phyloP scores from a whole-genome alignment of 2,888 invertebrate genomes.

The Acanthococcus lagerstroemiae region DNA sequence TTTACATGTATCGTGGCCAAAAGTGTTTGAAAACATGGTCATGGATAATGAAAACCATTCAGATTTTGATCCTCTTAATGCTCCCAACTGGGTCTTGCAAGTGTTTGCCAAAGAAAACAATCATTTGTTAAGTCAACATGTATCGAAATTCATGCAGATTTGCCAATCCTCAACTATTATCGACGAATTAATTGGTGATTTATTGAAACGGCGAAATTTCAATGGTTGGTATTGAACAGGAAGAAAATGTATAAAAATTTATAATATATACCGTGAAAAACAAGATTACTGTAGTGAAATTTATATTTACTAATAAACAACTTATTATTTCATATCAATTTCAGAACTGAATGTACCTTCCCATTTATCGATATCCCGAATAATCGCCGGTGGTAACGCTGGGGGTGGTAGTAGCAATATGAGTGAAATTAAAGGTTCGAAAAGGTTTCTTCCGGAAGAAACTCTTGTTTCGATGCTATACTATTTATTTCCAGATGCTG shows the following conservation, averaged over 20 bases:
- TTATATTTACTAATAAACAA: neutral
- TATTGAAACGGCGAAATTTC: slow-evolving; percentile 39
- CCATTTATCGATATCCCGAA: slow-evolving; percentile 16
- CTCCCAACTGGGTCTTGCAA: slow-evolving; percentile 65
- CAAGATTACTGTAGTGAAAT: no score
- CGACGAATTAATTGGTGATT: slow-evolving; percentile 50
- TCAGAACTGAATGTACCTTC: slow-evolving; percentile 18
- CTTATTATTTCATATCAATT: neutral
- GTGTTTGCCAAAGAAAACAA: slow-evolving; percentile 6
- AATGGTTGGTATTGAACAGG: slow-evolving; percentile 2
- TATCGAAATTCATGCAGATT: slow-evolving; percentile 60
- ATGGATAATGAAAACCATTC: slow-evolving; percentile 79
- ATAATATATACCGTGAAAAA: no score
- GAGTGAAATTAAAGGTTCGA: slow-evolving; percentile 15
- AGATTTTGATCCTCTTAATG: slow-evolving; percentile 70
- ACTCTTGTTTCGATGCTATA: slow-evolving; percentile 65
- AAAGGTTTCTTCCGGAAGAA: slow-evolving; percentile 62
- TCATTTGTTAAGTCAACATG: slow-evolving; percentile 40
- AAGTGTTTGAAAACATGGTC: slow-evolving; percentile 71
- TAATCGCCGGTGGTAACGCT: slow-evolving; percentile 3
- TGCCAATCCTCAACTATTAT: slow-evolving; percentile 42
- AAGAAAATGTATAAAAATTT: no score
- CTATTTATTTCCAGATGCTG: slow-evolving; percentile 81
- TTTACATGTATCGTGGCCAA: slow-evolving; percentile 76
- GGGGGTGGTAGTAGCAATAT: neutral